Evolutionary conservation across 2,888 invertebrate species (phyloP), one percentile per base, ranked within the genome.

Genomic region (Clepsis dumicolana): DNA sequence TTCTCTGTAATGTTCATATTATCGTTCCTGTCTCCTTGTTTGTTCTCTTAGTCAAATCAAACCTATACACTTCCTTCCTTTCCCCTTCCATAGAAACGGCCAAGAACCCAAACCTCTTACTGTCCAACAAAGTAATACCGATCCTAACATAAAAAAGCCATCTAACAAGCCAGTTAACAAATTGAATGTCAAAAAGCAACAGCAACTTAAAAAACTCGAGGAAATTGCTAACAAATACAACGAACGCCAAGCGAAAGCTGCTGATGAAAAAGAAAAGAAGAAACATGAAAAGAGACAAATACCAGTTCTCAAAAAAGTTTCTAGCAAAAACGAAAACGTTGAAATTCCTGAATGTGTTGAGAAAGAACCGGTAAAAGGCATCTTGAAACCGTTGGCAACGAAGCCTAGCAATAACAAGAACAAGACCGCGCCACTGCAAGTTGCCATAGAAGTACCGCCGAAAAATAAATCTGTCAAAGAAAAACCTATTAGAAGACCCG

Each of bases 11-110:
- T 73, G 64, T 64, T 71, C 38, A 71, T 65, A 71, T 72, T 70
- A 72, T 75, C 76, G 77, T 87, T 93, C 93, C 93, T 92, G 85
- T 87, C 93, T 93, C 93, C 93, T 93, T 93, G 88, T 93, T 93
- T 93, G 91, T 86, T 76, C 18, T 14, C 44, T 52, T 72, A 75
- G 62, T 74, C 66, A 59, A 70, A 69, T 71, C 59, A 68, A 59
- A 70, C 71, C 63, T 69, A 64, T 77, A 73, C 77, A 70, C 70
- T 74, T 75, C 90, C 91, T 90, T 91, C 92, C 92, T 93, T 91
- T 91, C 90, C 92, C 82, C 85, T 89, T 80, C 82, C 81, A 57
- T 92, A 93, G 93, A 88, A 81, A 80, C 73, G 71, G 75, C 73
- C 85, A 87, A 85, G 86, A 87, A 72, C 74, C 84, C 75, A 76